These are phyloP conservation scores for Panthera tigris DNA, from an alignment of 2,113 vertebrate genomes.

Conservation along the genomic window DNA sequence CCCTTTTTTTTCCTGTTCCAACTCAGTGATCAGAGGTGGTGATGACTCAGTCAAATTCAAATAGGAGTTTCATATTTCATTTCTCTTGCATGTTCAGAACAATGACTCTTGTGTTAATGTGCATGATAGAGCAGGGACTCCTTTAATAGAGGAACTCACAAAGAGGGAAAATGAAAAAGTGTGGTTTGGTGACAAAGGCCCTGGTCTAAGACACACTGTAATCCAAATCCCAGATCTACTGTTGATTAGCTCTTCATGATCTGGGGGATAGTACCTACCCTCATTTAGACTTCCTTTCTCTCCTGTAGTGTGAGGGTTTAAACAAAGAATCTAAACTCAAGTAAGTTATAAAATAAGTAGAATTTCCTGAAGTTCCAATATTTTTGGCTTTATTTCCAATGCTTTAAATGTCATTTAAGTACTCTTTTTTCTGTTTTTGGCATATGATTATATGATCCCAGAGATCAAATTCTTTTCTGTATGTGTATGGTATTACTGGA, in stretches of 20 bases:
- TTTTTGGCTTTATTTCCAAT: not conserved
- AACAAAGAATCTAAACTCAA: not conserved
- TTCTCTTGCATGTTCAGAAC: not conserved
- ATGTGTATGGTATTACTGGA: not conserved
- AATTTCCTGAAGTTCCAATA: not conserved
- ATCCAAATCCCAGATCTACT: not conserved
- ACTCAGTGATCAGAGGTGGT: not conserved
- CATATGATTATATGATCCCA: not conserved
- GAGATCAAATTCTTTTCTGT: conserved; percentile 8
- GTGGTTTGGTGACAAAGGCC: not conserved
- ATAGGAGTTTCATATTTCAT: not conserved
- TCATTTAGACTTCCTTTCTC: not conserved
- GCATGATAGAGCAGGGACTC: not conserved
- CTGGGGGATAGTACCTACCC: not conserved
- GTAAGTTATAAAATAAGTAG: not conserved
- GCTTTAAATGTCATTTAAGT: not conserved
- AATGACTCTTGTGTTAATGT: not conserved
- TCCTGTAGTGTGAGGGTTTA: not conserved
- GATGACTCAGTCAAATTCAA: not conserved
- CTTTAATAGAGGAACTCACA: not conserved
- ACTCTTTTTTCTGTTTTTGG: not conserved
- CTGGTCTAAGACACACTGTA: not conserved
- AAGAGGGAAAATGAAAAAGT: not conserved
- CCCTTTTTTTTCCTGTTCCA: not conserved
- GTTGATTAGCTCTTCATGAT: not conserved